Percentiles rank a stretch among this genome's conserved stretches.
These are phyloP conservation scores for Drosophila orena DNA, from an alignment of 1,140 invertebrate genomes.

Conservation along the genomic window DNA sequence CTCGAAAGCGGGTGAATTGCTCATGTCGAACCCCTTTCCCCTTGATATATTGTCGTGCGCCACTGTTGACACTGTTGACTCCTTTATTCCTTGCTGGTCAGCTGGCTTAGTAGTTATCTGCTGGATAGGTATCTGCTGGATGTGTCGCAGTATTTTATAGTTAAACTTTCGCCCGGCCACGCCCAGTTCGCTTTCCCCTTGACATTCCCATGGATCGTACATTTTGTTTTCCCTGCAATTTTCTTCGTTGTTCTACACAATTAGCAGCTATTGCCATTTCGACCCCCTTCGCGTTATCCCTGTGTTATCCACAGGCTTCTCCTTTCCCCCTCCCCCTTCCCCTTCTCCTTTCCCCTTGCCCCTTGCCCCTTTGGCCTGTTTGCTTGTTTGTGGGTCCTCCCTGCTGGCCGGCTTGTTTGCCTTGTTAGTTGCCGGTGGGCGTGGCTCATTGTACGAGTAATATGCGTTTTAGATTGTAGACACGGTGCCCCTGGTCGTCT, in stretches of 20 bases:
- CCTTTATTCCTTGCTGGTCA: constrained; percentile 21
- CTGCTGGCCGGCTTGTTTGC: constrained; percentile 40
- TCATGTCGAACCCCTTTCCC: no score
- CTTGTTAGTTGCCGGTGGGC: constrained; percentile 54
- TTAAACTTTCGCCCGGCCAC: constrained; percentile 52
- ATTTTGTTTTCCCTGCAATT: constrained; percentile 81
- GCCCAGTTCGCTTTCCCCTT: constrained; percentile 31
- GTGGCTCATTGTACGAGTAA: constrained; percentile 60
- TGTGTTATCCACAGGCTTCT: no score
- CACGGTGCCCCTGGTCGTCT: constrained; percentile 13
- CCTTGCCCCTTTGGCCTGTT: constrained; percentile 36
- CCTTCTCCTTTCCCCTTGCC: constrained; percentile 1
- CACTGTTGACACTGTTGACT: background rate
- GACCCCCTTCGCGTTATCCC: background rate
- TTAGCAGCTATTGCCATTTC: constrained; percentile 68
- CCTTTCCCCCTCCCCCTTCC: background rate
- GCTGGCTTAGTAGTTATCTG: constrained; percentile 45
- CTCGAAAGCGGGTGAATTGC: no score
- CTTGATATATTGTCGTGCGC: background rate
- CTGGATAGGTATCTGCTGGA: constrained; percentile 49
- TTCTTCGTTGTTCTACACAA: constrained; percentile 81
- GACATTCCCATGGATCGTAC: constrained; percentile 68
- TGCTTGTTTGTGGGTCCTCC: constrained; percentile 30
- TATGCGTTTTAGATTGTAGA: constrained; percentile 62
- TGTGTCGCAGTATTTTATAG: constrained; percentile 72